Evolutionary conservation across 1,140 invertebrate genomes (phyloP), one percentile per base, ranked within the genome.

Genomic region (Hirudo medicinalis): DNA sequence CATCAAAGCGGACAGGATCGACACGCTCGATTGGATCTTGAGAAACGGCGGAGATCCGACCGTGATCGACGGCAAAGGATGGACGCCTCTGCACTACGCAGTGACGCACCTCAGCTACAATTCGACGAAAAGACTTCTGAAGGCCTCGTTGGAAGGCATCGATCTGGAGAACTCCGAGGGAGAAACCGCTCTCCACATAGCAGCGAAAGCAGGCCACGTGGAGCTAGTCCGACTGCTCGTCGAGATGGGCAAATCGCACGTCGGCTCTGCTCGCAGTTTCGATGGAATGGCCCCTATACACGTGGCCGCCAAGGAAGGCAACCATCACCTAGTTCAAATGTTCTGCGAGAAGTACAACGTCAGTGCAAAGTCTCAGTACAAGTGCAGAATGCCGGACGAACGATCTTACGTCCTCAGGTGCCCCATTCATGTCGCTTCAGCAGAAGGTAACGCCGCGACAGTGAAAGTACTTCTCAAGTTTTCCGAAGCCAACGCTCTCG

Each of bases 1-100:
- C 57, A 63, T 63, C 57, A 63, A 32, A 8, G 22, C 57, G 1
- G 57, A 63, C 22, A 63, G 29, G 8, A 25, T 63, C 22, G 22
- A 25, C 1, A 15, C 13, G 9, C 57, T 63, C 22, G 57, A 63
- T 22, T 63, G 57, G 57, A 63, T 63, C 9, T n/a, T 63, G 11
- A 63, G 15, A 13, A 63, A 63, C 13, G 69, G 69, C 19, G 69
- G 69, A 3, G 70, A 71, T 70, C 40, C 69, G 15, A 69, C 71
- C 22, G 36, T 71, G 5, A 63, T 71, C 53, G 73, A 74, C 36
- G 69, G 70, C 20, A 74, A 74, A 63, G 57, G 70, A 0, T 55
- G 73, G 8, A 72, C 73, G 60, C 70, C 73, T 6, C 71, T 74
- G 15, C 73, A 72, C 40, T 67, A 69, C 36, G 73, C 73, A 22